phyloP scores from a whole-genome alignment of 2,888 invertebrate species.

The Melanostoma mellinum region DNA sequence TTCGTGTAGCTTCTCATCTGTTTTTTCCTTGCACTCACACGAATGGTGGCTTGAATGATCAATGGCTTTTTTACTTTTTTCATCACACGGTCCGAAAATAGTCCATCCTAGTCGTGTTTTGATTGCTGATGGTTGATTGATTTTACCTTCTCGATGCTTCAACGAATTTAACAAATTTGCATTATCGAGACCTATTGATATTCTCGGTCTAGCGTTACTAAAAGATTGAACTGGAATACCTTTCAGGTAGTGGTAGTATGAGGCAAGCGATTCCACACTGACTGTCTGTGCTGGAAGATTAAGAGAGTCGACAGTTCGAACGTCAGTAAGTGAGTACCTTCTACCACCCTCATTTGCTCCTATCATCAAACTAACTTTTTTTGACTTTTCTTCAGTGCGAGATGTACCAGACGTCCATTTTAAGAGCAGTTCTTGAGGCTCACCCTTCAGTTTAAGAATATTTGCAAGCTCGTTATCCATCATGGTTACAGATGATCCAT shows the following conservation, averaged over 20 bases:
- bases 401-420: constrained; percentile 20
- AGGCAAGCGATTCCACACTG: background rate
- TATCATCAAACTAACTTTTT: background rate
- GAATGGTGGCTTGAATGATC: background rate
- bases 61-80: background rate
- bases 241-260: constrained; percentile 11
- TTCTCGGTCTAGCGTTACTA: constrained; percentile 13
- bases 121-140: background rate
- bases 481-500: constrained; percentile 55
- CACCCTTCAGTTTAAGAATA: constrained; percentile 12
- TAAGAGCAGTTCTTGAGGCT: constrained; percentile 2
- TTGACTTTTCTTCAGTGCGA: constrained; percentile 4
- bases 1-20: background rate
- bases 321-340: background rate
- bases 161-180: constrained; percentile 11
- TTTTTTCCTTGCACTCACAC: background rate
- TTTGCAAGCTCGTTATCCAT: constrained; percentile 39
- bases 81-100: background rate
- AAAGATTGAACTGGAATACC: constrained; percentile 29
- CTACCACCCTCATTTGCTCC: background rate
- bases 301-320: background rate
- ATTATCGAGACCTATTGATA: constrained; percentile 30
- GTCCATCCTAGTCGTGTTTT: background rate
- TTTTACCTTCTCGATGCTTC: background rate
- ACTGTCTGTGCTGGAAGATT: background rate